Evolutionary conservation across 2,113 vertebrate genomes (phyloP), one percentile per base, ranked within the genome.

Genomic region (Pitta sordida): DNA sequence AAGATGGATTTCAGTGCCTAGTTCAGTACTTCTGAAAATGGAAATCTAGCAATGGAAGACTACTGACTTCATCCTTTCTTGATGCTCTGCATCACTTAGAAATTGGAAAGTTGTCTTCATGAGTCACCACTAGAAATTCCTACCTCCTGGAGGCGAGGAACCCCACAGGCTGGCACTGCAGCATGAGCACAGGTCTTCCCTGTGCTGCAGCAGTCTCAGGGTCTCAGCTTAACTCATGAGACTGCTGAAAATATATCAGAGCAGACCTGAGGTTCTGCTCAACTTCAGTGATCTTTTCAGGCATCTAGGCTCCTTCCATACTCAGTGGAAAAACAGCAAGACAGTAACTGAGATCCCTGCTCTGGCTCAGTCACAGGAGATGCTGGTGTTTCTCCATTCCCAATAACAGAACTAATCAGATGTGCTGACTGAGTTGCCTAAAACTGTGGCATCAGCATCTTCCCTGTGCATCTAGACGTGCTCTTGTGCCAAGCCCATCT

Each of bases 401-500:
- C 26, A 37, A 13, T 1, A 75, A 69, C 56, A 89, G 29, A 58
- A 68, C 21, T 58, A 34, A 80, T 46, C 67, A 74, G 59, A 34
- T 1, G 1, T 11, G 51, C 17, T 49, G 52, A 43, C 0, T 7
- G 41, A 79, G 48, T 10, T 91, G 49, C 37, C 58, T 80, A 13
- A 79, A 91, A 55, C 6, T 37, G n/a, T 52, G 58, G 22, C 49
- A 20, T 80, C n/a, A 63, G 36, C 53, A 65, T 27, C 59, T 37
- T 23, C 80, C 29, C 78, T 46, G n/a, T 73, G 86, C 53, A 83
- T 46, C 84, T 71, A 88, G 63, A 75, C 49, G 10, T 55, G 41
- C 34, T 62, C 56, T 39, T 62, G 46, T 77, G 55, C 51, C 68
- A 77, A 91, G n/a, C n/a, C n/a, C 75, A 92, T 43, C 30, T 83